phyloP scores from a whole-genome alignment of 2,888 invertebrate species.

The Loripinus fragilis region DNA sequence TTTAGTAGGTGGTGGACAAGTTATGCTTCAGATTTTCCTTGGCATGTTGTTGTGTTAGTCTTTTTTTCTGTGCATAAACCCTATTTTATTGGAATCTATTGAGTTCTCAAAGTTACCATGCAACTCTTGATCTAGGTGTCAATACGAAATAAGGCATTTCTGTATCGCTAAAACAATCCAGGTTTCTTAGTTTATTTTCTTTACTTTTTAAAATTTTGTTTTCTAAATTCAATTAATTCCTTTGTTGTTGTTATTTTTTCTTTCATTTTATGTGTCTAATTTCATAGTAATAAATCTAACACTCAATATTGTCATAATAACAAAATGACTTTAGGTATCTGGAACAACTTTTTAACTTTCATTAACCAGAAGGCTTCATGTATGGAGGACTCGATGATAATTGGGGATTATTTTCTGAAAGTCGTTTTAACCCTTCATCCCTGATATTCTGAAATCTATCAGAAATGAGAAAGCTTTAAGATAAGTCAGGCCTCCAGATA shows the following conservation, averaged over 20 bases:
- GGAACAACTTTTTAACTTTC: neutral
- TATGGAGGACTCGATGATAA: too few species aligned
- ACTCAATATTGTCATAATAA: neutral
- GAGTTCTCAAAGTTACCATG: constrained; percentile 62
- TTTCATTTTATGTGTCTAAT: constrained; percentile 10
- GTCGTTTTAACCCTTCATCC: too few species aligned
- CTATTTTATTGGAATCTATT: neutral
- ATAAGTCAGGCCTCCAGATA: too few species aligned
- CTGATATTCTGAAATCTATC: too few species aligned
- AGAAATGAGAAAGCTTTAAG: too few species aligned
- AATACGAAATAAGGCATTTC: neutral
- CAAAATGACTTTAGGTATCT: neutral
- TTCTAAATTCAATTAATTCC: neutral
- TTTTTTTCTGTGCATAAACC: neutral
- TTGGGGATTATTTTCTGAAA: too few species aligned
- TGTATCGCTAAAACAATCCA: too few species aligned
- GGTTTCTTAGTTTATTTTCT: too few species aligned
- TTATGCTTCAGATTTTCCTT: neutral
- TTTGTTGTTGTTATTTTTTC: neutral
- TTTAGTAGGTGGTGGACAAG: constrained; percentile 6
- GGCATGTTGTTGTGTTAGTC: neutral
- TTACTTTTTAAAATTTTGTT: neutral
- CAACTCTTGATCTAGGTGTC: constrained; percentile 65
- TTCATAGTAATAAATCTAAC: constrained; percentile 3
- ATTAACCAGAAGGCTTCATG: too few species aligned